These are phyloP conservation scores for Micromussa lordhowensis DNA, from an alignment of 92 coral and sea anemone genomes.

Conservation along the genomic window DNA sequence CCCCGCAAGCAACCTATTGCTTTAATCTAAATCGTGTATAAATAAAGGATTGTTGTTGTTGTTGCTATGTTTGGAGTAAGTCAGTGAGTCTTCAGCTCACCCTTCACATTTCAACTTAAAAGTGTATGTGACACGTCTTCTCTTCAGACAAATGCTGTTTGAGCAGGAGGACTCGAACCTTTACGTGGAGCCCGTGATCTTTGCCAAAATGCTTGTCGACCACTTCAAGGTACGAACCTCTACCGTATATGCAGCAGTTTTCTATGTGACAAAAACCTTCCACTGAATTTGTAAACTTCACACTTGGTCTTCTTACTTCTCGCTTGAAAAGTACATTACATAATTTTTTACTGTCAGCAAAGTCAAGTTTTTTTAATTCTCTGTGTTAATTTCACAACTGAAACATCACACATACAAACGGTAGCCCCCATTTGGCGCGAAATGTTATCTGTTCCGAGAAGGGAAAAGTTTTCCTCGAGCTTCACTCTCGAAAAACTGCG, in stretches of 20 bases:
- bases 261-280: not conserved
- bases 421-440: too few relatives aligned
- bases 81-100: too few relatives aligned
- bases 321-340: not conserved
- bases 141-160: slow-evolving; percentile 65
- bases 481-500: too few relatives aligned
- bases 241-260: not conserved
- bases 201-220: slow-evolving; percentile 54
- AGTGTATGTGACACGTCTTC: not conserved
- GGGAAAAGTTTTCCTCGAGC: too few relatives aligned
- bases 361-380: not conserved
- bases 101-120: too few relatives aligned
- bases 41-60: too few relatives aligned
- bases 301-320: not conserved
- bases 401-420: not conserved
- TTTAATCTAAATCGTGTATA: too few relatives aligned
- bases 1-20: too few relatives aligned
- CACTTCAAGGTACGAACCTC: slow-evolving; percentile 64
- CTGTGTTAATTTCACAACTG: not conserved
- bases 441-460: too few relatives aligned
- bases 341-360: not conserved
- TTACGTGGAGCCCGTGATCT: slow-evolving; percentile 69
- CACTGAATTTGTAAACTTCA: not conserved
- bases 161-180: slow-evolving; percentile 79
- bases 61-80: too few relatives aligned